Conservation (phyloP, 2,888 invertebrate genomes). For the Pteria penguin region DNA sequence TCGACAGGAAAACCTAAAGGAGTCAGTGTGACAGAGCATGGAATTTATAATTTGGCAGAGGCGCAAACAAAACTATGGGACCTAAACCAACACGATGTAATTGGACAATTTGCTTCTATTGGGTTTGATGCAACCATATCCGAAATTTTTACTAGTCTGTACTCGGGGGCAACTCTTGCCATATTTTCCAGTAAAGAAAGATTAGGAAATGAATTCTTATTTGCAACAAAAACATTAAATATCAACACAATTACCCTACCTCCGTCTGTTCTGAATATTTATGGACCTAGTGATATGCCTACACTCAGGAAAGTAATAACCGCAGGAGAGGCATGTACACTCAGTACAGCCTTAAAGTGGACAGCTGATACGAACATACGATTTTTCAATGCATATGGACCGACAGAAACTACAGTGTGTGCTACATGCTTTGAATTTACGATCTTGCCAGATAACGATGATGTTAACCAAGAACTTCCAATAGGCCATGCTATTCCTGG, state of each 20-base stretch:
- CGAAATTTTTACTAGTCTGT: constrained; percentile 92
- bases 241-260: constrained; percentile 84
- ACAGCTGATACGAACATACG: constrained; percentile 84
- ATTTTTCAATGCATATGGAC: constrained; percentile 93
- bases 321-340: constrained; percentile 90
- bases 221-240: constrained; percentile 85
- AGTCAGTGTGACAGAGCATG: constrained; percentile 88
- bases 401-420: constrained; percentile 95
- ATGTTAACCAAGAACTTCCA: constrained; percentile 85
- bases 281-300: constrained; percentile 82
- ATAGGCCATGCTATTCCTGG: constrained; percentile 92
- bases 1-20: constrained; percentile 94
- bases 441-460: constrained; percentile 58
- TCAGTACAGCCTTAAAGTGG: constrained; percentile 87
- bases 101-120: constrained; percentile 93
- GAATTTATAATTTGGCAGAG: constrained; percentile 85
- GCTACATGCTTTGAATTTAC: constrained; percentile 88
- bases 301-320: constrained; percentile 88
- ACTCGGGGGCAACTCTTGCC: constrained; percentile 88
- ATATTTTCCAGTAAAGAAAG: constrained; percentile 87
- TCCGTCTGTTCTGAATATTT: constrained; percentile 86
- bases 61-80: constrained; percentile 94
- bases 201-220: constrained; percentile 88
- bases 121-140: constrained; percentile 94
- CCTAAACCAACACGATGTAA: constrained; percentile 86